Evolutionary conservation across 2,113 vertebrate genomes (phyloP).

Genomic region (Turnix velox): DNA sequence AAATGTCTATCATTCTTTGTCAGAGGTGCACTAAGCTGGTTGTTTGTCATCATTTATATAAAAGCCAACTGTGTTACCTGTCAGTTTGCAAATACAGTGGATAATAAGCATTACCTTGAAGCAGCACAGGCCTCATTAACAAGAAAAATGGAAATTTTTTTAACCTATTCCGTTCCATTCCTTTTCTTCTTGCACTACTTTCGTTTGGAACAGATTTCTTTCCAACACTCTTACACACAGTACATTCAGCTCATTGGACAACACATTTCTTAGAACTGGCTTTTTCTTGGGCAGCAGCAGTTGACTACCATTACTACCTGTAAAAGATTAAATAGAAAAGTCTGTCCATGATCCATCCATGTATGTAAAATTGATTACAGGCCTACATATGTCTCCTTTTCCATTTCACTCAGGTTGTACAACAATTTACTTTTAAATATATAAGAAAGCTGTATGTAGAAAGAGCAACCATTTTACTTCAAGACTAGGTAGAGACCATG

Average conservation of each 20-base stretch:
- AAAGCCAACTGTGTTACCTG: background rate
- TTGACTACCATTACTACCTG: background rate
- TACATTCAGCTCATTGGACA: background rate
- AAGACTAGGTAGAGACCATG: background rate
- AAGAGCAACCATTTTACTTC: background rate
- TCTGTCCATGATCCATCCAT: background rate
- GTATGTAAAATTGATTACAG: background rate
- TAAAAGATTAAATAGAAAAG: background rate
- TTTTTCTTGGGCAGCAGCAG: background rate
- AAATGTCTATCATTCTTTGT: background rate
- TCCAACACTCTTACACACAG: background rate
- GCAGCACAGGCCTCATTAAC: background rate
- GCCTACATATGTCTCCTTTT: background rate
- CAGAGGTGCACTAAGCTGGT: background rate
- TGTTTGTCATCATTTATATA: background rate
- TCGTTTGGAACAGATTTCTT: background rate
- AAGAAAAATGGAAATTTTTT: background rate
- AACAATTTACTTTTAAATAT: background rate
- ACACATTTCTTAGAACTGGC: background rate
- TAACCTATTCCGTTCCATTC: background rate
- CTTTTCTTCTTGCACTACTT: background rate
- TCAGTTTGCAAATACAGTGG: background rate
- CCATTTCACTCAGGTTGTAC: background rate
- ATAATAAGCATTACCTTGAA: background rate
- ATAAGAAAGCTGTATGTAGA: background rate